These are phyloP conservation scores for Rhagoletis zephyria DNA, from an alignment of 1,140 invertebrate species.

Conservation along the genomic window DNA sequence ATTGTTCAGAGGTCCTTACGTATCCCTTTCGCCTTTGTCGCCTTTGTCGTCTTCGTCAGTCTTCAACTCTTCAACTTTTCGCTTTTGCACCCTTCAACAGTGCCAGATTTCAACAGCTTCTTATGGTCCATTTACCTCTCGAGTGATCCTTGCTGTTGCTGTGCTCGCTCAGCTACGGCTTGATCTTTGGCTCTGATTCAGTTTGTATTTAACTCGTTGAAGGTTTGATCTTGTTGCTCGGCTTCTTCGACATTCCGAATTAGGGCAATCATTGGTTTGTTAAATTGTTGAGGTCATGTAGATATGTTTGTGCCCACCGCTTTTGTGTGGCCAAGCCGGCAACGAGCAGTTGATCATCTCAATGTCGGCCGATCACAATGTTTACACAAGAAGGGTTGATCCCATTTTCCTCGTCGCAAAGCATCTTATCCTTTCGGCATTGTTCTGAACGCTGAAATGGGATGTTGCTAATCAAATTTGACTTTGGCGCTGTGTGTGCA, in stretches of 20 bases:
- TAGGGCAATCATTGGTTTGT: slow-evolving; percentile 47
- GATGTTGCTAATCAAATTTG: slow-evolving; percentile 38
- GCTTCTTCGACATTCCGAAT: slow-evolving; percentile 45
- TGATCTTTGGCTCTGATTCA: slow-evolving; percentile 44
- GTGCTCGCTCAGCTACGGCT: not conserved
- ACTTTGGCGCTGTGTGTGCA: slow-evolving; percentile 10
- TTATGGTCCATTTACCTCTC: slow-evolving; percentile 26
- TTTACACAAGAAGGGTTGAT: slow-evolving; percentile 52
- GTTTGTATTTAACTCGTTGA: not conserved
- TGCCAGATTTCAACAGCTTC: not conserved
- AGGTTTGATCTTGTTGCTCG: slow-evolving; percentile 29
- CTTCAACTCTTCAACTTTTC: slow-evolving; percentile 44
- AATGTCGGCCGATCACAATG: slow-evolving; percentile 35
- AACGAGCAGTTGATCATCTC: slow-evolving; percentile 49
- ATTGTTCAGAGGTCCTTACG: too few species aligned
- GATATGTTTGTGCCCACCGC: not conserved
- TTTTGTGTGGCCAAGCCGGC: slow-evolving; percentile 18
- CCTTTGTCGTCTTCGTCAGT: not conserved
- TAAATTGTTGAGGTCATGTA: slow-evolving; percentile 51
- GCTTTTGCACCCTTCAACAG: slow-evolving; percentile 34
- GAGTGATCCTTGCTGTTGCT: not conserved
- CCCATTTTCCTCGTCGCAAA: not conserved
- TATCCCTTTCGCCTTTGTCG: too few species aligned
- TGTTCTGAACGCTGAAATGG: not conserved
- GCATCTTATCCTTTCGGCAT: not conserved